Conservation (phyloP, 2,797 vertebrate species). For the Sebastolobus alascanus region DNA sequence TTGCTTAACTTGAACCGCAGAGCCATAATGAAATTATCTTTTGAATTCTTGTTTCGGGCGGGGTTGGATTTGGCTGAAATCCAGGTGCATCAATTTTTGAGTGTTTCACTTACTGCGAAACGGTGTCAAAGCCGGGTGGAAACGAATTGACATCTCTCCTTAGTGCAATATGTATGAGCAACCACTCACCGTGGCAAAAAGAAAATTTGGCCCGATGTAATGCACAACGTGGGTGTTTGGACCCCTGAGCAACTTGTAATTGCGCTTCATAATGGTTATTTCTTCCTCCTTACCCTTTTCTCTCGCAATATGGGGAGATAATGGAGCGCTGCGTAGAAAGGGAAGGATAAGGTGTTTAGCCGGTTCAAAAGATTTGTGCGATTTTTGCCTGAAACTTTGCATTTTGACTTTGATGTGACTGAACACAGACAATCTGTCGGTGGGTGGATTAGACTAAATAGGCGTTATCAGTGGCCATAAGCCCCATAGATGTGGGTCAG, state of each 20-base stretch:
- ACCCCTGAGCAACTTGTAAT: slow-evolving; percentile 73
- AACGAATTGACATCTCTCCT: slow-evolving; percentile 68
- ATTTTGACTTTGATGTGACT: slow-evolving; percentile 56
- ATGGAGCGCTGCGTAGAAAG: slow-evolving; percentile 36
- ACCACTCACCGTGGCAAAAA: slow-evolving; percentile 62
- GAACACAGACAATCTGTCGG: slow-evolving; percentile 33
- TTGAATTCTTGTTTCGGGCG: slow-evolving; percentile 2
- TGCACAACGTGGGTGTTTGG: slow-evolving; percentile 54
- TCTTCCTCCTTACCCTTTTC: slow-evolving; percentile 54
- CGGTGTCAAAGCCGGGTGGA: slow-evolving; percentile 61
- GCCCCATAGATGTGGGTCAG: no score
- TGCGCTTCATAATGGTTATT: slow-evolving; percentile 68
- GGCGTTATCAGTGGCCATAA: no score
- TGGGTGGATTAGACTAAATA: slow-evolving; percentile 3
- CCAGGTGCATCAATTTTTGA: slow-evolving; percentile 65
- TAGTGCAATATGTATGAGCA: slow-evolving; percentile 72
- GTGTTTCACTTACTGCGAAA: slow-evolving; percentile 60
- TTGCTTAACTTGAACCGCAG: slow-evolving; percentile 24
- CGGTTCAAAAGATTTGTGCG: slow-evolving; percentile 45
- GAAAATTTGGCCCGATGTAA: slow-evolving; percentile 61
- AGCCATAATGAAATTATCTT: slow-evolving; percentile 31
- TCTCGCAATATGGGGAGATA: slow-evolving; percentile 40
- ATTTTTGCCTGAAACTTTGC: slow-evolving; percentile 49
- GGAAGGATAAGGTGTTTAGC: slow-evolving; percentile 36
- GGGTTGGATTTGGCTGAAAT: slow-evolving; percentile 50